Evolutionary conservation across 2,113 vertebrate genomes (phyloP), one percentile per base, ranked within the genome.

Genomic region (Forbesichthys papilliferus): DNA sequence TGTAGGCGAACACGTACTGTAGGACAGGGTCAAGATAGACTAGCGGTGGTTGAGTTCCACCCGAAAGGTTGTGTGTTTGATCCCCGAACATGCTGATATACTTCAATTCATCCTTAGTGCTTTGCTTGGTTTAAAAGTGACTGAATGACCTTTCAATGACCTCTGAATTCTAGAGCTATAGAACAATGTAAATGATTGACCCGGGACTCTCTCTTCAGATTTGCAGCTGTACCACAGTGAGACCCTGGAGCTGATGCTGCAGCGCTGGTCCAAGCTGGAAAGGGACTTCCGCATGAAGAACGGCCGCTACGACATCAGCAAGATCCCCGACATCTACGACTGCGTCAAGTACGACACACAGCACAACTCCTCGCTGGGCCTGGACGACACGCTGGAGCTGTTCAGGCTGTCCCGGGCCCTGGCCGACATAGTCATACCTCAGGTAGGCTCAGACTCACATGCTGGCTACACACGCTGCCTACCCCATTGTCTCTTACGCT

Each of bases 291-390:
- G 94, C 69, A 95, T 93, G 90, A 99, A 97, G 90, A 98, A 86
- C 0, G 94, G 95, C 0, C 96, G 97, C 58, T 99, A 98, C 2
- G 97, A 99, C 87, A 99, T 99, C 89, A 99, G 97, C 91, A 99
- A 99, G 90, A 96, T 99, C 86, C 97, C 97, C 0, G 97, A 99
- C 69, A 99, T 99, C 84, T 99, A 99, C 0, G 97, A 99, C 88
- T 99, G 97, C 73, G 94, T 98, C 87, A 99, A 99, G 73, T 99
- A 99, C 1, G 97, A 99, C 53, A 91, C 95, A 0, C 97, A 99
- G 87, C 97, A 99, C 93, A 99, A 99, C 75, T 81, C 91, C 55
- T 91, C 93, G 0, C 90, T 99, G 47, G 92, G 89, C 5, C 92
- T 99, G 80, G 92, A 96, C 84, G 93, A 97, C 88, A 98, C 92